Base-by-base conservation (phyloP, 1,140 invertebrate genomes). In the Euglossa dilemma region DNA sequence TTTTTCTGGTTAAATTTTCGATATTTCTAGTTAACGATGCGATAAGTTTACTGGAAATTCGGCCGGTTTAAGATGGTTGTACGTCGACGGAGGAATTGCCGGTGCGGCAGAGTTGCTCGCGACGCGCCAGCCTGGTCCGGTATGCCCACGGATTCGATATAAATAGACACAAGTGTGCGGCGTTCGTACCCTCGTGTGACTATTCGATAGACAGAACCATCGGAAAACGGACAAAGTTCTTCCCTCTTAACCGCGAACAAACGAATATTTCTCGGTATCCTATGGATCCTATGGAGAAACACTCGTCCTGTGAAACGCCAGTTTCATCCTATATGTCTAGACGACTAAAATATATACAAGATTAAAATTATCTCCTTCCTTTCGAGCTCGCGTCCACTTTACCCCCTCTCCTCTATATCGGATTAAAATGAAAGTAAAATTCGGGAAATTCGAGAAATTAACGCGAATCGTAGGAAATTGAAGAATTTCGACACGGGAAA, bases 101-200 rank as follows among this genome's bases (percentile, higher is more conserved):
- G 28, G 67, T 25, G 28, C 20, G n/a, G 45, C 69, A 73, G 43
- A 59, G 70, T 57, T 52, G 80, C 61, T 57, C 16, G 36, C 71
- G 71, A 73, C 71, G 54, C 74, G 74, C 85, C 86, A 87, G 81
- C 54, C 86, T 85, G 86, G 86, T 87, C 86, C 86, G 86, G 86
- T 87, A 87, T 87, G 86, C 86, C 86, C 86, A 87, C 86, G 86
- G 86, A 87, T 87, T 87, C 83, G 86, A 83, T 87, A 87, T 87
- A 87, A 87, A 87, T 87, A 87, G 86, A 78, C 75, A 57, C 66
- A 43, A 69, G 72, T 47, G 78, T 63, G 54, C 71, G 20, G 52
- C 50, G 75, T 70, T 78, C 81, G 66, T 83, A 67, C 74, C 28
- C n/a, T 75, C 66, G 64, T 66, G 74, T 36, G 36, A 70, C 75